Conservation (phyloP, 1,140 invertebrate genomes). For the Anthonomus grandis region DNA sequence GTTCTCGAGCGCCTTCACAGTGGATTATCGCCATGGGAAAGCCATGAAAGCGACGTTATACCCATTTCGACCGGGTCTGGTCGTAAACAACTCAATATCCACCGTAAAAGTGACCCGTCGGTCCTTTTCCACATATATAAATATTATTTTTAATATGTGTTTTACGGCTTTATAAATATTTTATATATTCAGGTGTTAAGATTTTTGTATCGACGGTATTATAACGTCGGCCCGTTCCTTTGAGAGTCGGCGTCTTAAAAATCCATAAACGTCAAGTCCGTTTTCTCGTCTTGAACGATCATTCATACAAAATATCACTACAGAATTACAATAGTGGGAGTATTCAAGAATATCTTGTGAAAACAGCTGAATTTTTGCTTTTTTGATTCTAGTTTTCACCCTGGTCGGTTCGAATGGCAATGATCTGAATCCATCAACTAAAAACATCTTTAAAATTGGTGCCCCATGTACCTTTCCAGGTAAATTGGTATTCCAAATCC, state of each 20-base stretch:
- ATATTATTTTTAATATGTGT: slow-evolving; percentile 51
- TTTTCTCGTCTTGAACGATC: neutral
- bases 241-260: slow-evolving; percentile 31
- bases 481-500: no score
- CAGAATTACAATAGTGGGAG: no score
- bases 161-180: slow-evolving; percentile 51
- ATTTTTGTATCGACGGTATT: slow-evolving; percentile 40
- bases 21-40: slow-evolving; percentile 27
- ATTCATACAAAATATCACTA: neutral
- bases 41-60: slow-evolving; percentile 14
- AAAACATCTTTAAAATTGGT: no score
- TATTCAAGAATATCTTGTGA: no score
- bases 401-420: no score
- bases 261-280: slow-evolving; percentile 39
- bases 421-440: no score
- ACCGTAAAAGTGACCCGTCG: slow-evolving; percentile 43
- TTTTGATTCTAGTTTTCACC: no score
- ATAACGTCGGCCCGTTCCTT: slow-evolving; percentile 36
- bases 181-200: slow-evolving; percentile 50
- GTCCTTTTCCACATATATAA: slow-evolving; percentile 49
- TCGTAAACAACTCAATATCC: slow-evolving; percentile 44
- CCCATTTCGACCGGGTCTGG: slow-evolving; percentile 25
- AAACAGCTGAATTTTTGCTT: no score
- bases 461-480: no score
- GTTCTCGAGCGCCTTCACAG: no score